A percentile compares a stretch with the other conserved stretches of the same genome.
Evolutionary conservation across 1,140 invertebrate genomes (phyloP).

Genomic region (Macrocentrus cingulum): DNA sequence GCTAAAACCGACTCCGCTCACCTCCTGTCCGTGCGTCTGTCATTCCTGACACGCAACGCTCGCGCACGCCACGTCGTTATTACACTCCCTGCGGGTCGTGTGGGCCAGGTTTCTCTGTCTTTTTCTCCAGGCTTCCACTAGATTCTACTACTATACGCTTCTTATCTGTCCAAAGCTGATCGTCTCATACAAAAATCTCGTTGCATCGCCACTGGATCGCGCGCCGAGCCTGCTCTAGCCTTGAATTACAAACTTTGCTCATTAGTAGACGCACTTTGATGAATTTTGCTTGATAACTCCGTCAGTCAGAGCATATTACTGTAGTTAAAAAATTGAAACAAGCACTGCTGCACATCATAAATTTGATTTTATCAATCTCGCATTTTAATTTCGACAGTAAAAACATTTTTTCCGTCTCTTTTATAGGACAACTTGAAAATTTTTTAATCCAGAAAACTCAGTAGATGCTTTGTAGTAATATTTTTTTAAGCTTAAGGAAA

Average conservation of each 20-base stretch:
- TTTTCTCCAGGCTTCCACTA: no score
- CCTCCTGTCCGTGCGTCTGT: slow-evolving; percentile 52
- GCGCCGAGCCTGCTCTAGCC: background rate
- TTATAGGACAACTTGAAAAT: no score
- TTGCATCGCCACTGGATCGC: background rate
- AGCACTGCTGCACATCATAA: no score
- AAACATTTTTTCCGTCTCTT: no score
- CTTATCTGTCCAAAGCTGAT: background rate
- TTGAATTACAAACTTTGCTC: slow-evolving; percentile 22
- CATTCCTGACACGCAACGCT: slow-evolving; percentile 51
- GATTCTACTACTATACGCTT: background rate
- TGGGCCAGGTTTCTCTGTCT: slow-evolving; percentile 14
- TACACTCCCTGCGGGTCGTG: slow-evolving; percentile 29
- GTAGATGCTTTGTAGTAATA: no score
- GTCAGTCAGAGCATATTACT: background rate
- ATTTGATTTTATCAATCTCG: no score
- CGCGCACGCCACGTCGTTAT: slow-evolving; percentile 48
- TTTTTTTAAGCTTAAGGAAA: no score
- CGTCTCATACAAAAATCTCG: background rate
- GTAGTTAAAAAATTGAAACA: background rate
- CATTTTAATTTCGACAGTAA: no score
- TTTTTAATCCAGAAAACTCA: no score
- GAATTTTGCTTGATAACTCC: slow-evolving; percentile 2
- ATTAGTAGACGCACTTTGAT: slow-evolving; percentile 12
- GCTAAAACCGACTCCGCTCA: slow-evolving; percentile 41